Evolutionary conservation across 2,888 invertebrate genomes (phyloP), one percentile per base, ranked within the genome.

Genomic region (Machimus rusticus): DNA sequence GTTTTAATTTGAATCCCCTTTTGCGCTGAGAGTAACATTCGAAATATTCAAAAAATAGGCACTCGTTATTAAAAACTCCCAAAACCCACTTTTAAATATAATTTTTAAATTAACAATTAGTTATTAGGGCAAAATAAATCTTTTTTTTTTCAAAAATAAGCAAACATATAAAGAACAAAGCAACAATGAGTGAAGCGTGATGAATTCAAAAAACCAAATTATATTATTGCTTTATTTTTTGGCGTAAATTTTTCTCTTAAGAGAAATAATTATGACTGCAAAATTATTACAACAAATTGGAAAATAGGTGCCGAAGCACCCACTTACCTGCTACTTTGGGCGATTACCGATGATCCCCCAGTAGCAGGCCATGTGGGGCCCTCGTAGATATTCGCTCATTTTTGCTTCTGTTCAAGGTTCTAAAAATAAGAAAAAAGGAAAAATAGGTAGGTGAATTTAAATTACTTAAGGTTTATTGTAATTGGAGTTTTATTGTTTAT

Each of bases 321-420:
- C 89, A 90, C 90, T 90, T 90, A 90, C 90, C 90, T 90, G 90
- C 90, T 90, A 90, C 90, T 90, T 89, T 89, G 89, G 90, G 88
- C 89, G 89, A 87, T 89, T 87, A 89, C 82, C 87, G 89, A 88
- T 89, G 88, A 89, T 88, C 89, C 90, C 89, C 88, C 89, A 90
- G 90, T 90, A 90, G 90, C 90, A 90, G 90, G 90, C 88, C 88
- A 86, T 88, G 88, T 87, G 82, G 87, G 82, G 84, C 78, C 87
- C 76, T 46, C 46, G 77, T 37, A 86, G 86, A 51, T 85, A 51
- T 86, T 87, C 88, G 86, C 87, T 89, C 89, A 88, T 88, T 87
- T 86, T 88, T 87, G 88, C 79, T 89, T 86, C 74, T 86, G 57
- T 77, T 86, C 77, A 86, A 77, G 51, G 4, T 34, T 86, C 86